Conservation (phyloP, 2,113 vertebrate species). For the Vulpes vulpes region DNA sequence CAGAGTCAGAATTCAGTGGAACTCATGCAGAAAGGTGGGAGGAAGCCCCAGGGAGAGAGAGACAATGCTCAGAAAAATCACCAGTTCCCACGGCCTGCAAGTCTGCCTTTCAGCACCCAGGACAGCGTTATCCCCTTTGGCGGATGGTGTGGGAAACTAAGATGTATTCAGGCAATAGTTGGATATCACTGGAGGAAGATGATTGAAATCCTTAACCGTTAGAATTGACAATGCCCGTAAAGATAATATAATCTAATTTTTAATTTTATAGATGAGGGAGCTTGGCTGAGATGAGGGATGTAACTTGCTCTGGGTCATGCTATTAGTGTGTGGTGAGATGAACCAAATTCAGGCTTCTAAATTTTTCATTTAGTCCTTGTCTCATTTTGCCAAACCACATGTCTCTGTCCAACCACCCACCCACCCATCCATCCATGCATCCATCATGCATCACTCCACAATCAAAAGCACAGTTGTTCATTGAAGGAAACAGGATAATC, state of each 20-base stretch:
- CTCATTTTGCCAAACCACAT: not conserved
- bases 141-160: fast-evolving
- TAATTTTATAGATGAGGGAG: slow-evolving; percentile 34
- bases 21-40: not conserved
- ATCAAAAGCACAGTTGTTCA: not conserved
- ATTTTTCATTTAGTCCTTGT: not conserved
- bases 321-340: not conserved
- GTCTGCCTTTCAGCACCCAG: not conserved
- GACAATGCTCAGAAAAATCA: not conserved
- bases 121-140: not conserved
- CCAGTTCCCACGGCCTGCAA: not conserved
- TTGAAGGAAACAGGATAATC: not conserved
- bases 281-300: not conserved
- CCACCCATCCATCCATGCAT: not conserved
- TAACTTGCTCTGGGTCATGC: not conserved
- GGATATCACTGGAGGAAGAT: not conserved
- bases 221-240: not conserved
- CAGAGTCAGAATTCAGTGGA: not conserved
- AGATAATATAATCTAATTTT: not conserved
- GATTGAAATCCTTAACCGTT: not conserved
- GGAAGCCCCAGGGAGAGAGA: slow-evolving; percentile 2
- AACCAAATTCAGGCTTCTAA: not conserved
- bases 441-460: not conserved
- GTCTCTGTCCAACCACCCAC: not conserved
- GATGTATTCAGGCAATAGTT: not conserved